Base-by-base conservation (phyloP, 2,888 invertebrate genomes). In the Agrochola lota region DNA sequence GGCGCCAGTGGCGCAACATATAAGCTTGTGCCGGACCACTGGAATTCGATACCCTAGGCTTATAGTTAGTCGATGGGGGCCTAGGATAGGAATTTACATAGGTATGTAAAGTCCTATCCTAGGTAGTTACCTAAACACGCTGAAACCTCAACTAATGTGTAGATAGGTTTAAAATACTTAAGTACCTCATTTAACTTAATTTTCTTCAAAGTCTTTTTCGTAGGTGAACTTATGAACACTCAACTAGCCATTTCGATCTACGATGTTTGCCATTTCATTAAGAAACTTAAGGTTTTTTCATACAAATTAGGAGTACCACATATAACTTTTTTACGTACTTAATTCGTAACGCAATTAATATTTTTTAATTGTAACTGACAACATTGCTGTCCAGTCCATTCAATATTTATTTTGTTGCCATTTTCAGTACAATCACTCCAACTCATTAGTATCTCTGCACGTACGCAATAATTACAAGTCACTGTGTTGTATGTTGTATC, bases 381-480 rank as follows among this genome's bases (percentile, higher is more conserved):
- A 63, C n/a, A 63, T 69, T 80, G 40, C 64, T 35, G 30, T 11
- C 64, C 68, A 66, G 77, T 80, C 57, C 71, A 71, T 52, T 8
- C 9, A 2, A 35, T 43, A 40, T 63, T 78, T n/a, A n/a, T n/a
- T n/a, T n/a, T 70, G 30, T 82, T 52, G 26, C 70, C 55, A 84
- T 72, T 80, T 80, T 71, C 46, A 64, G 64, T 15, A 43, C 59
- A 77, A 84, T 77, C 49, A 59, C 62, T 63, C 55, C n/a, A 69
- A 75, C 40, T 71, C 67, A n/a, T 60, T 66, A 55, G 35, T 66
- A 26, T 63, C 11, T 67, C 60, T 80, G 68, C 67, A 60, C 66
- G 64, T 85, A 76, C 81, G 77, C 77, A 81, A 84, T 78, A 81
- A 84, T 85, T 85, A 85, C 71, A 68, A 85, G 64, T 86, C 59